Evolutionary conservation across 2,888 invertebrate species (phyloP).

Genomic region (Tetropium fuscum): DNA sequence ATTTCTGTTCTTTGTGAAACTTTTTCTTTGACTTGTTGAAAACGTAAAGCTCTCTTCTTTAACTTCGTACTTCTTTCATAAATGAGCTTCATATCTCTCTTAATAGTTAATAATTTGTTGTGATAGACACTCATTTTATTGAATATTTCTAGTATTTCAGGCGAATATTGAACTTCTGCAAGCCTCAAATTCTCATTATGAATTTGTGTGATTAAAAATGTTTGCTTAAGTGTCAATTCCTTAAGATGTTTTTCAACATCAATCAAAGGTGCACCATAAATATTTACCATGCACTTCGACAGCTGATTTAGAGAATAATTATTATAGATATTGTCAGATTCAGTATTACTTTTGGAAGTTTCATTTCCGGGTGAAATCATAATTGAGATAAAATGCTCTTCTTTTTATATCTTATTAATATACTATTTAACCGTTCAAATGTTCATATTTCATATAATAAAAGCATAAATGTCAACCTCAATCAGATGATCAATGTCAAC

Average conservation of each 20-base stretch:
- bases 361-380: too few relatives aligned
- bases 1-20: conserved; percentile 21
- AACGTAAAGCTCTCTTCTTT: conserved; percentile 42
- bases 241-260: conserved; percentile 38
- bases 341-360: too few relatives aligned
- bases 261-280: conserved; percentile 37
- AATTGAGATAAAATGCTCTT: too few relatives aligned
- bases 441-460: too few relatives aligned
- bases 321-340: too few relatives aligned
- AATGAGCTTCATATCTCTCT: conserved; percentile 46
- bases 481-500: too few relatives aligned
- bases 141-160: conserved; percentile 46
- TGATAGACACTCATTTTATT: conserved; percentile 44
- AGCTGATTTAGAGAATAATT: conserved; percentile 24
- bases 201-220: conserved; percentile 36
- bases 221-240: conserved; percentile 45
- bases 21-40: conserved; percentile 41
- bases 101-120: conserved; percentile 42
- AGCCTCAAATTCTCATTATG: conserved; percentile 45
- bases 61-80: conserved; percentile 45
- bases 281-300: conserved; percentile 36
- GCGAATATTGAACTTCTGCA: conserved; percentile 42
- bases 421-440: too few relatives aligned
- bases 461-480: too few relatives aligned
- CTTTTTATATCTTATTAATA: too few relatives aligned